phyloP scores from a whole-genome alignment of 2,797 vertebrate genomes.

The Phrynocephalus vlangalii region DNA sequence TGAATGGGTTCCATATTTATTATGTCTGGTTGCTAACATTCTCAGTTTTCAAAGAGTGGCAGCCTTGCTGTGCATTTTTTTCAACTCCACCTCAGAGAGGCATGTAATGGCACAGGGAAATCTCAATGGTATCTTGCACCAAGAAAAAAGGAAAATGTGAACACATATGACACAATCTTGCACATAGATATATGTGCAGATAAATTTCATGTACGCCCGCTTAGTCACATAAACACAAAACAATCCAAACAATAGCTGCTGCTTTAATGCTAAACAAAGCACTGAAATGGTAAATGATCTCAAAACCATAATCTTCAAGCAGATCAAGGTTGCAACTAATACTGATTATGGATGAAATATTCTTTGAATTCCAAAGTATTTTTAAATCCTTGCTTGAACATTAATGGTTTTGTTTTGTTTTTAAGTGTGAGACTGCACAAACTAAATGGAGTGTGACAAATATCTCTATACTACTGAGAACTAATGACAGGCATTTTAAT shows the following conservation, averaged over 20 bases:
- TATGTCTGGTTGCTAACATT: conserved; percentile 13
- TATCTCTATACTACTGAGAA: conserved; percentile 7
- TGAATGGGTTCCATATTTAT: conserved; percentile 7
- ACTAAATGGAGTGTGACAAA: conserved; percentile 41
- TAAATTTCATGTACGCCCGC: background rate
- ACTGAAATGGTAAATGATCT: conserved; percentile 12
- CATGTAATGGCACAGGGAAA: background rate
- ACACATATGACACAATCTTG: background rate
- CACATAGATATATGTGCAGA: background rate
- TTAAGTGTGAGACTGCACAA: conserved; percentile 1
- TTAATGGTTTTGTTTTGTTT: conserved; percentile 36
- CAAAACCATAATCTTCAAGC: background rate
- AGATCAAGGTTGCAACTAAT: conserved; percentile 9
- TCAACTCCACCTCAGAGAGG: background rate
- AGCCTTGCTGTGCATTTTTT: conserved; percentile 9
- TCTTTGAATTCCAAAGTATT: conserved; percentile 43
- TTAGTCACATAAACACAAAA: background rate
- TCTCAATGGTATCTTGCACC: background rate
- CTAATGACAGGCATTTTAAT: conserved; percentile 46
- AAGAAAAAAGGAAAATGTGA: background rate
- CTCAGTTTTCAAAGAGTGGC: background rate
- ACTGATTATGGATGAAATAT: conserved; percentile 42
- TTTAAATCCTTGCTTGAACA: background rate
- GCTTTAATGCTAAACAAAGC: conserved; percentile 2
- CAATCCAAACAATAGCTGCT: background rate